phyloP scores from a whole-genome alignment of 2,113 vertebrate genomes.

The Acrocephalus kingi region DNA sequence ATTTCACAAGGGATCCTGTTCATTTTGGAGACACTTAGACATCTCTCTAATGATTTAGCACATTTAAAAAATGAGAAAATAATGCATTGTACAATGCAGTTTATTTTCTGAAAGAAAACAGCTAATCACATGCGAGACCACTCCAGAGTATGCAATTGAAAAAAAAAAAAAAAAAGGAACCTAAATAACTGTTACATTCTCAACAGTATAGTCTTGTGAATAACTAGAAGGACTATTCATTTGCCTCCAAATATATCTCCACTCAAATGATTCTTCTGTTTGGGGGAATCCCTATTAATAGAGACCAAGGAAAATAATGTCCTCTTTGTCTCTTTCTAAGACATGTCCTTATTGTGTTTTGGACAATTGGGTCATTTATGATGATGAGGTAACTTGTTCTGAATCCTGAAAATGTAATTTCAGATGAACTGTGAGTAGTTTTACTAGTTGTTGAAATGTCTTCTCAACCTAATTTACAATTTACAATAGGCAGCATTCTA shows the following conservation, averaged over 20 bases:
- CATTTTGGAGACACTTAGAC: neutral
- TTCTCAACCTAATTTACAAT: neutral
- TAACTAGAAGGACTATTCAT: conserved; percentile 53
- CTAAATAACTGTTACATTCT: neutral
- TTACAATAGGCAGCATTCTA: conserved; percentile 6
- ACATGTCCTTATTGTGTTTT: conserved; percentile 53
- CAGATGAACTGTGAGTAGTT: conserved; percentile 21
- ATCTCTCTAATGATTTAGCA: neutral
- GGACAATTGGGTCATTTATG: conserved; percentile 63
- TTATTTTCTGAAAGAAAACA: conserved; percentile 29
- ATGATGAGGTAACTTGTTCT: conserved; percentile 42
- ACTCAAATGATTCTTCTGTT: conserved; percentile 53
- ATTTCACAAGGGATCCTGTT: neutral
- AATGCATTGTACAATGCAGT: neutral
- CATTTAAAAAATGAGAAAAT: neutral
- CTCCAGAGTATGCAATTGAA: neutral
- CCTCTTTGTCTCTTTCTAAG: conserved; percentile 42
- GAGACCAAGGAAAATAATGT: conserved; percentile 42
- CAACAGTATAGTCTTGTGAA: neutral
- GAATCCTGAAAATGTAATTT: conserved; percentile 57
- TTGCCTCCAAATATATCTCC: conserved; percentile 28
- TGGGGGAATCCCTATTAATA: conserved; percentile 59
- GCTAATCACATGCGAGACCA: neutral
- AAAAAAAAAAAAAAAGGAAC: neutral
- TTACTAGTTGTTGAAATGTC: conserved; percentile 21